A percentile compares a stretch with the other conserved stretches of the same genome.
These are phyloP conservation scores for Pyrrhosoma nymphula DNA, from an alignment of 2,888 invertebrate species.

Conservation along the genomic window DNA sequence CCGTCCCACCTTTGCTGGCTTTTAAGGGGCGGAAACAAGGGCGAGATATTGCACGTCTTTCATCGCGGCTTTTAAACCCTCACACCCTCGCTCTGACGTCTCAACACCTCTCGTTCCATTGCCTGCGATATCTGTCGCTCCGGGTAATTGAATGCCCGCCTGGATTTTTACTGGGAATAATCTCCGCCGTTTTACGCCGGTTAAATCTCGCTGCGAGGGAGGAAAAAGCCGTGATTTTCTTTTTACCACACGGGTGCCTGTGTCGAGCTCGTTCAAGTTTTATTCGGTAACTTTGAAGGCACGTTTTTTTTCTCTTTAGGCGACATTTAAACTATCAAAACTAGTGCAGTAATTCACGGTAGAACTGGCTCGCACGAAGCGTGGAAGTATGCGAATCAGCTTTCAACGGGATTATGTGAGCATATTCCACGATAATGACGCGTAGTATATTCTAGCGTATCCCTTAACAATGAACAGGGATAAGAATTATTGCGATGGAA, in stretches of 20 bases:
- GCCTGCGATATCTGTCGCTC: background rate
- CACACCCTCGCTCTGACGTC: background rate
- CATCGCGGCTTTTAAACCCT: background rate
- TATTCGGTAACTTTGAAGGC: background rate
- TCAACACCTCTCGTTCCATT: background rate
- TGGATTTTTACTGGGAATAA: slow-evolving; percentile 1
- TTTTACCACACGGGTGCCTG: background rate
- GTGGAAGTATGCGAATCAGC: too few species aligned
- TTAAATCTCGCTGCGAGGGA: background rate
- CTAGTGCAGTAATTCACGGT: background rate
- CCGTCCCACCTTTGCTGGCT: background rate
- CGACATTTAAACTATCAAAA: background rate
- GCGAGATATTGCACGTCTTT: background rate
- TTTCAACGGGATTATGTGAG: too few species aligned
- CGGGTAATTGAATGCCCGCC: slow-evolving; percentile 1
- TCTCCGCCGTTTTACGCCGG: background rate
- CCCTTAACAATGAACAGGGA: too few species aligned
- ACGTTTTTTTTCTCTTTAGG: background rate
- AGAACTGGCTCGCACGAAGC: background rate
- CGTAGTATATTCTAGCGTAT: too few species aligned
- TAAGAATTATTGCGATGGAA: too few species aligned
- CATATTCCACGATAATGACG: too few species aligned
- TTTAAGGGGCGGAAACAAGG: background rate
- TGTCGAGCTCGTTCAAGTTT: background rate
- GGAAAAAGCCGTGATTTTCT: background rate